Evolutionary conservation across 2,888 invertebrate genomes (phyloP).

Genomic region (Pegoplata infirma): DNA sequence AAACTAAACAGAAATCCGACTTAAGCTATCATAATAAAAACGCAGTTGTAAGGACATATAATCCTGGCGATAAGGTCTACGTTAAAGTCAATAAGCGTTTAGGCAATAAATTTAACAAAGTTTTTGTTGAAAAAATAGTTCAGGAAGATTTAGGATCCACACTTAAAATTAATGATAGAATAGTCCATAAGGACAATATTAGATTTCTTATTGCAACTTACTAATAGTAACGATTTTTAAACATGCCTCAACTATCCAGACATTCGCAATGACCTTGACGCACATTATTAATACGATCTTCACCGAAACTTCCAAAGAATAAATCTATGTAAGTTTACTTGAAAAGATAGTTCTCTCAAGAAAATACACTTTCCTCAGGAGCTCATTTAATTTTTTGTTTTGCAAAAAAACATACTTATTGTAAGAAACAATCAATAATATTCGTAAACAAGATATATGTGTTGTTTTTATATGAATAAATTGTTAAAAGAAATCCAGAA

Average conservation of each 20-base stretch:
- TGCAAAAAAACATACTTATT: too few relatives aligned
- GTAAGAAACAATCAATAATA: neutral
- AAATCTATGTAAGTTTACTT: too few relatives aligned
- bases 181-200: slow-evolving; percentile 20
- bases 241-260: too few relatives aligned
- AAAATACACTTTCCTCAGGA: neutral
- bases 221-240: neutral
- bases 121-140: neutral
- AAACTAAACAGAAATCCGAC: slow-evolving; percentile 3
- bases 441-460: neutral
- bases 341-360: too few relatives aligned
- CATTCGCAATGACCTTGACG: too few relatives aligned
- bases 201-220: slow-evolving; percentile 6
- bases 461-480: neutral
- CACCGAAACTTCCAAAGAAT: too few relatives aligned
- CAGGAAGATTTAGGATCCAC: slow-evolving; percentile 14
- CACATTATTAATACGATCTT: too few relatives aligned
- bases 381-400: neutral
- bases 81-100: neutral
- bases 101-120: slow-evolving; percentile 12
- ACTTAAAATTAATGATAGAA: slow-evolving; percentile 5
- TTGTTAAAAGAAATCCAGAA: slow-evolving; percentile 3
- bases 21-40: slow-evolving; percentile 8
- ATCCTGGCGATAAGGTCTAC: neutral
- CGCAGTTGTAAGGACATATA: neutral